Evolutionary conservation across 2,797 vertebrate genomes (phyloP).

Genomic region (Limnodromus scolopaceus): DNA sequence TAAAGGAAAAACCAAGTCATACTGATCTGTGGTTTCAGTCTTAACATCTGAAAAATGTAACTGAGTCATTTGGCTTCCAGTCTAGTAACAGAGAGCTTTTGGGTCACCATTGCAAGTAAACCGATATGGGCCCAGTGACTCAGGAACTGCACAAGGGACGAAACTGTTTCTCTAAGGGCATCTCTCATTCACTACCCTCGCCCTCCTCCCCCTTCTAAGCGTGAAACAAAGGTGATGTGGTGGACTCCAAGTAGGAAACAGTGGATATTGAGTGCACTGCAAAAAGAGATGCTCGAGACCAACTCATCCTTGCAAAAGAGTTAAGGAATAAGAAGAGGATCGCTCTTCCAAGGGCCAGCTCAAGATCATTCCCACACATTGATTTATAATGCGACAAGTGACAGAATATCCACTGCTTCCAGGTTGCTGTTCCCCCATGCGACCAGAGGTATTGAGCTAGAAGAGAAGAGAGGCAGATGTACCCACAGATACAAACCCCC

Average conservation of each 20-base stretch:
- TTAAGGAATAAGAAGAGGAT: neutral
- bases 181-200: neutral
- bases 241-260: neutral
- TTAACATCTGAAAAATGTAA: slow-evolving; percentile 37
- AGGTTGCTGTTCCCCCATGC: neutral
- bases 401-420: neutral
- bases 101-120: neutral
- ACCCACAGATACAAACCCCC: neutral
- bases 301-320: neutral
- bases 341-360: neutral
- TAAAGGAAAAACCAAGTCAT: slow-evolving; percentile 22
- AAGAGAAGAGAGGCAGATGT: neutral
- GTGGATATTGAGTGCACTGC: neutral
- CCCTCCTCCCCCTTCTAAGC: neutral
- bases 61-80: slow-evolving; percentile 3
- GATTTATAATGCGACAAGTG: neutral
- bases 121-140: neutral
- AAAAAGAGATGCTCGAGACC: neutral
- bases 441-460: neutral
- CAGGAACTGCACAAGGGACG: neutral
- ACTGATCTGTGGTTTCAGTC: neutral
- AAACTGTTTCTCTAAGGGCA: neutral
- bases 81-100: neutral
- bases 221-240: neutral
- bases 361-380: neutral